Evolutionary conservation across 2,888 invertebrate genomes (phyloP).

Genomic region (Gasteruption jaculator): DNA sequence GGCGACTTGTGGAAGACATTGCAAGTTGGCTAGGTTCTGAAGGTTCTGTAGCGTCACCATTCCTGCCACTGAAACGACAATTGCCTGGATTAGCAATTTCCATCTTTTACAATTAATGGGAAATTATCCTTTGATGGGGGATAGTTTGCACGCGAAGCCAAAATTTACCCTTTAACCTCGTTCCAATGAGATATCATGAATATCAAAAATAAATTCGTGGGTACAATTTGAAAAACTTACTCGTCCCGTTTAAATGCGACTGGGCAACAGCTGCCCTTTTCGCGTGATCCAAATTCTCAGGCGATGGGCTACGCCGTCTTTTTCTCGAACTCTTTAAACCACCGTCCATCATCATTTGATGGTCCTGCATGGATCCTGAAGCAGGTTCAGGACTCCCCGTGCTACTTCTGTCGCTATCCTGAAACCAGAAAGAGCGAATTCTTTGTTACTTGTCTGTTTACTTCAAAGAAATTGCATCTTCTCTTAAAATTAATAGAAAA

Average conservation of each 20-base stretch:
- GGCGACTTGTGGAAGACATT: slow-evolving; percentile 61
- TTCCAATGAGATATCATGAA: background rate
- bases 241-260: slow-evolving; percentile 63
- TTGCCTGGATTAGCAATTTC: too few species aligned
- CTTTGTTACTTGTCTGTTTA: too few species aligned
- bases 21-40: slow-evolving; percentile 74
- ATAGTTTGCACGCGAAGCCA: too few species aligned
- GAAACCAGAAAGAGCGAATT: slow-evolving; percentile 29
- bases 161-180: too few species aligned
- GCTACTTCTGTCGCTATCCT: slow-evolving; percentile 50
- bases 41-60: slow-evolving; percentile 73
- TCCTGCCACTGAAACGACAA: slow-evolving; percentile 61
- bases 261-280: slow-evolving; percentile 55
- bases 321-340: slow-evolving; percentile 43
- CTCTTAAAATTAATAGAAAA: too few species aligned
- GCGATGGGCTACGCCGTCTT: slow-evolving; percentile 43
- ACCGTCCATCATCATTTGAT: slow-evolving; percentile 46
- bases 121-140: too few species aligned
- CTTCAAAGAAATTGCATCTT: too few species aligned
- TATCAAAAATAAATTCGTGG: background rate
- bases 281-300: slow-evolving; percentile 51
- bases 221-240: slow-evolving; percentile 50
- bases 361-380: slow-evolving; percentile 42
- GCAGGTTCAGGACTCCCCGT: slow-evolving; percentile 48
- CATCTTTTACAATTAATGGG: too few species aligned